Evolutionary conservation across 1,140 invertebrate genomes (phyloP), one percentile per base, ranked within the genome.

Genomic region (Leptonema lineaticorne): DNA sequence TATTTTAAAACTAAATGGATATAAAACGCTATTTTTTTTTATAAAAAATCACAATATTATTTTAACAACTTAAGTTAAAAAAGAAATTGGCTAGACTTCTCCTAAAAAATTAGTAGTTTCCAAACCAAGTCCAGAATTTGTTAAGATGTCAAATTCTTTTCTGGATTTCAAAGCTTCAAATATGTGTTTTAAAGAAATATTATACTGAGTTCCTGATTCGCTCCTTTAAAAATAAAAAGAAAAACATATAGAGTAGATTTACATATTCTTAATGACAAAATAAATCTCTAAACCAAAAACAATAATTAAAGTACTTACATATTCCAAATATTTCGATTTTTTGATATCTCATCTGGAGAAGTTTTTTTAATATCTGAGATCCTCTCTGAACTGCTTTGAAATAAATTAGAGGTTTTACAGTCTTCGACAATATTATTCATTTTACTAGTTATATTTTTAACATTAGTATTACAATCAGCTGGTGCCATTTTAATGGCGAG

Each of bases 401-500:
- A 75, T 65, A 0, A 70, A 63, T 8, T 72, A 69, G 0, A 27
- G 18, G 8, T 56, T 16, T 27, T 6, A 27, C 58, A 4, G 24
- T 46, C 18, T 28, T 60, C 14, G 27, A n/a, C 37, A n/a, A n/a
- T n/a, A n/a, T n/a, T n/a, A n/a, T n/a, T n/a, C n/a, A n/a, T n/a
- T n/a, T n/a, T n/a, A n/a, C n/a, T n/a, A n/a, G n/a, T n/a, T n/a
- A n/a, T n/a, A n/a, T n/a, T n/a, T n/a, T n/a, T n/a, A n/a, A n/a
- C n/a, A n/a, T n/a, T n/a, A n/a, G n/a, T n/a, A n/a, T n/a, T n/a
- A 4, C 62, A 69, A 27, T 69, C 63, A 22, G 45, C 68, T 0
- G 59, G 69, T 6, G 53, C 63, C n/a, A 75, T 69, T 9, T 75
- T 74, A 22, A 70, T 70, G 5, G 79, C 78, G 1, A 79, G 73